Evolutionary conservation across 2,888 invertebrate genomes (phyloP).

Genomic region (Sylvicola cinctus): DNA sequence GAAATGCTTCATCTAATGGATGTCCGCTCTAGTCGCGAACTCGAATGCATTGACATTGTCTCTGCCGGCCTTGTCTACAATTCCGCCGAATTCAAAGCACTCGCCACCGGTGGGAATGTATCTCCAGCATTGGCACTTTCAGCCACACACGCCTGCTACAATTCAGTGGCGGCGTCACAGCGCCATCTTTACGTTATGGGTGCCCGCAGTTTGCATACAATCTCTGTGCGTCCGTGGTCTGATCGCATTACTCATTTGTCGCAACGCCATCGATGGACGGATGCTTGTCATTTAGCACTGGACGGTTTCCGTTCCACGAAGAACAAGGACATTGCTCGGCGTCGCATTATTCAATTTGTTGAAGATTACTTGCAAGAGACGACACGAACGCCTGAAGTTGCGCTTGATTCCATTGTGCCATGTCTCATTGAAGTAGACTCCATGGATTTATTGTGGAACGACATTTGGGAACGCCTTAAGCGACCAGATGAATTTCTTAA

Average conservation of each 20-base stretch:
- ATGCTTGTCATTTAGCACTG: slow-evolving; percentile 32
- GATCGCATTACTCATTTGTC: slow-evolving; percentile 42
- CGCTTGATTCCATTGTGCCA: slow-evolving; percentile 21
- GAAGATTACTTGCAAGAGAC: slow-evolving; percentile 25
- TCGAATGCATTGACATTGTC: slow-evolving; percentile 63
- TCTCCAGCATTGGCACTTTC: slow-evolving; percentile 38
- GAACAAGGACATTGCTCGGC: slow-evolving; percentile 24
- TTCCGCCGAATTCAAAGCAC: slow-evolving; percentile 66
- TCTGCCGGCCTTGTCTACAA: slow-evolving; percentile 67
- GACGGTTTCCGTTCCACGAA: slow-evolving; percentile 24
- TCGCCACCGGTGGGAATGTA: slow-evolving; percentile 90
- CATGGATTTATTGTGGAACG: slow-evolving; percentile 35
- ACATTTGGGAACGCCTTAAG: slow-evolving; percentile 36
- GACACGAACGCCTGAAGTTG: slow-evolving; percentile 21
- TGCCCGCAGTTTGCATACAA: slow-evolving; percentile 33
- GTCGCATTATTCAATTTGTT: slow-evolving; percentile 25
- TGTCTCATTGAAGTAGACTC: slow-evolving; percentile 23
- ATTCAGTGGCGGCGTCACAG: slow-evolving; percentile 42
- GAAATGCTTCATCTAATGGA: slow-evolving; percentile 80
- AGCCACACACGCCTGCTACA: slow-evolving; percentile 45
- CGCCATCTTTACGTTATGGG: slow-evolving; percentile 53
- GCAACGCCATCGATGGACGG: slow-evolving; percentile 33
- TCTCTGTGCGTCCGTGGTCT: slow-evolving; percentile 41
- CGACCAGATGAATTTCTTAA: slow-evolving; percentile 40
- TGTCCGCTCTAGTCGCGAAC: slow-evolving; percentile 68